These are phyloP conservation scores for Neosilurus hyrtlii DNA, from an alignment of 2,797 vertebrate species.

Conservation along the genomic window DNA sequence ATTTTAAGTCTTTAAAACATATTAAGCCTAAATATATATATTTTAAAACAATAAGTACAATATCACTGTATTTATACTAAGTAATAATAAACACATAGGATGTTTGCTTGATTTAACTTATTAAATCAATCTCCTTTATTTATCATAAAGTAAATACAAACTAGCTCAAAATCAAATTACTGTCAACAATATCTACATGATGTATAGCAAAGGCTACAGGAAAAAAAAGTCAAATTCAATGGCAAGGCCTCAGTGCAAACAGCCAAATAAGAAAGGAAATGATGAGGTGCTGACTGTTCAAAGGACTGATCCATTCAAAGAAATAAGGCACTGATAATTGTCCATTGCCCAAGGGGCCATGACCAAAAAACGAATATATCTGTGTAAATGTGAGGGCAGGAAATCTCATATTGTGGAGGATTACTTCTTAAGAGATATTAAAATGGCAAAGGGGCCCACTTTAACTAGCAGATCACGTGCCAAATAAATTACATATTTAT, in stretches of 20 bases:
- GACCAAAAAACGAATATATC: constrained; percentile 3
- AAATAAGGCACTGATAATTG: constrained; percentile 26
- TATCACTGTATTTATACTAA: too few relatives aligned
- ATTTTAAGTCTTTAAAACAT: too few relatives aligned
- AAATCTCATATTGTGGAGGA: constrained; percentile 30
- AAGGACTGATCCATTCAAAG: constrained; percentile 20
- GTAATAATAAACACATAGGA: neutral
- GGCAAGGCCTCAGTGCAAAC: constrained; percentile 2
- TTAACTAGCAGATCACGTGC: neutral
- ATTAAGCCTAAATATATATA: too few relatives aligned
- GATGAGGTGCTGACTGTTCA: constrained; percentile 20
- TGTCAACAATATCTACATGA: neutral
- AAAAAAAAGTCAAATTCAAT: constrained; percentile 7
- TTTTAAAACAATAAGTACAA: too few relatives aligned
- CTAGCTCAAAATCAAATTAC: neutral
- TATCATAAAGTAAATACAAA: neutral
- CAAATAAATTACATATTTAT: constrained; percentile 31
- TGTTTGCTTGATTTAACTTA: neutral
- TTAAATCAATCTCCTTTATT: too few relatives aligned
- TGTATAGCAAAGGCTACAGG: neutral
- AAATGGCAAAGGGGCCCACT: constrained; percentile 4
- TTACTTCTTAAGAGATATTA: constrained; percentile 21
- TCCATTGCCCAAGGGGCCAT: constrained; percentile 19
- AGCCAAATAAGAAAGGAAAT: constrained; percentile 1
- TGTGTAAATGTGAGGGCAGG: constrained; percentile 18